Conservation (phyloP, 2,888 invertebrate species). For the Drosophila quinaria region DNA sequence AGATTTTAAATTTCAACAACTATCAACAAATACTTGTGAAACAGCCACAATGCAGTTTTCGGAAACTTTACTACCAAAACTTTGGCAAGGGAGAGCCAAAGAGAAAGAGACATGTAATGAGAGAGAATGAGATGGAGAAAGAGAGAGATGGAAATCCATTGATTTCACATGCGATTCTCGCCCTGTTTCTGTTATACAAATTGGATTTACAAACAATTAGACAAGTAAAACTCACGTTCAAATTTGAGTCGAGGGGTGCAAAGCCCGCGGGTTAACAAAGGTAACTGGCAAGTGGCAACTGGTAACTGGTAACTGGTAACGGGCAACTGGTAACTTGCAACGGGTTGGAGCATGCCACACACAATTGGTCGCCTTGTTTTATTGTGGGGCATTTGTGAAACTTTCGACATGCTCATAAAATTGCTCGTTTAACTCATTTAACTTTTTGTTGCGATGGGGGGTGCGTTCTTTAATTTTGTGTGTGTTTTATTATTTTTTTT, state of each 20-base stretch:
- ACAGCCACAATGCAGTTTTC: conserved; percentile 19
- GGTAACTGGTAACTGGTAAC: conserved; percentile 26
- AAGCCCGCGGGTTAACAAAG: conserved; percentile 31
- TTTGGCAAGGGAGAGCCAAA: neutral
- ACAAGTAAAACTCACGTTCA: conserved; percentile 69
- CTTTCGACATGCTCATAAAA: conserved; percentile 79
- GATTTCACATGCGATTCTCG: conserved; percentile 48
- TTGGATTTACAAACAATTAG: conserved; percentile 71
- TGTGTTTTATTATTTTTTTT: conserved; percentile 29
- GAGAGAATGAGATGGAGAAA: neutral
- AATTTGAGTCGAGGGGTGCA: conserved; percentile 39
- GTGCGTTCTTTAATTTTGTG: conserved; percentile 39
- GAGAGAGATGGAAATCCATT: conserved; percentile 48
- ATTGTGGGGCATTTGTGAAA: conserved; percentile 69
- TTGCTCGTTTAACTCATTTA: conserved; percentile 84
- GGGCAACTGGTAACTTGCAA: conserved; percentile 25
- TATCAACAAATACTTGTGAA: conserved; percentile 12
- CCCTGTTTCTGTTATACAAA: conserved; percentile 42
- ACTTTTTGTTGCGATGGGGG: conserved; percentile 63
- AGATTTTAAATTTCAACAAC: conserved; percentile 14
- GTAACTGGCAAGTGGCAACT: conserved; percentile 22
- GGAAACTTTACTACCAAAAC: conserved; percentile 18
- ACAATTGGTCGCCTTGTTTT: conserved; percentile 59
- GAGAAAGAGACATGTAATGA: neutral
- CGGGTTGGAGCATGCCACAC: conserved; percentile 25